Evolutionary conservation across 2,797 vertebrate species (phyloP).

Genomic region (Hirundo rustica): DNA sequence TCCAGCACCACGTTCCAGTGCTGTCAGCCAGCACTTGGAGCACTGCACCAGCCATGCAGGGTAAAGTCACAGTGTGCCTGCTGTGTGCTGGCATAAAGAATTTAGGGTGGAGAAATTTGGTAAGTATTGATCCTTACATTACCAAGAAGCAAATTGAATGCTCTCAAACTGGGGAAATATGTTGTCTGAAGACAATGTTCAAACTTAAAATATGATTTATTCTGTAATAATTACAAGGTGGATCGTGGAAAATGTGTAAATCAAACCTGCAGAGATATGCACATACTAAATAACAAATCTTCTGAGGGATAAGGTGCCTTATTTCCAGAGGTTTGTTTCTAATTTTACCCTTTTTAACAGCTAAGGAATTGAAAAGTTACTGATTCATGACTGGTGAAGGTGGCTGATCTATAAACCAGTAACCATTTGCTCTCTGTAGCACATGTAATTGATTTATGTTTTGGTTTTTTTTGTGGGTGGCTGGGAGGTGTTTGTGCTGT

Average conservation of each 20-base stretch:
- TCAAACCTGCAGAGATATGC: background rate
- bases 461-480: background rate
- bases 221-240: background rate
- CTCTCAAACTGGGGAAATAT: background rate
- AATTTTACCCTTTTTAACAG: background rate
- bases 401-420: background rate
- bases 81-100: background rate
- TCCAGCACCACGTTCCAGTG: background rate
- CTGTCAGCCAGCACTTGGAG: background rate
- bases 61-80: fast-evolving
- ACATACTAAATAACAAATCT: background rate
- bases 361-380: background rate
- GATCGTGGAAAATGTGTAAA: background rate
- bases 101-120: background rate
- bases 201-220: background rate
- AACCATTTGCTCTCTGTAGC: background rate
- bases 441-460: background rate
- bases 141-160: background rate
- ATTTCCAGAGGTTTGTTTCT: background rate
- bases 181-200: background rate
- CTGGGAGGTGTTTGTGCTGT: background rate
- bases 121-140: background rate
- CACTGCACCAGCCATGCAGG: background rate
- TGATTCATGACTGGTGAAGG: background rate
- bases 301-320: background rate